Conservation (phyloP, 2,888 invertebrate species). For the Lamproptera curius region DNA sequence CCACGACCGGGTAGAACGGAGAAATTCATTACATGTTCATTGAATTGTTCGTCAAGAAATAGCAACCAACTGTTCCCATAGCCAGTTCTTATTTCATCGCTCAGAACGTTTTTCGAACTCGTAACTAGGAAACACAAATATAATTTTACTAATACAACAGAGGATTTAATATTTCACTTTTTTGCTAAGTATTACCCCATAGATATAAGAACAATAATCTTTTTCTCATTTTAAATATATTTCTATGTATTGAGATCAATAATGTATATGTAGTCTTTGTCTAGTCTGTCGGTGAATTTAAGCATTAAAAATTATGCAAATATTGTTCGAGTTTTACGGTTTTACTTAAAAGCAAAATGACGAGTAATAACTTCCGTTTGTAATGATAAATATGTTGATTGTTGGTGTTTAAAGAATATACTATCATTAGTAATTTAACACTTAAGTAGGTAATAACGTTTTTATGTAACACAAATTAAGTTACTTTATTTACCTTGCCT, state of each 20-base stretch:
- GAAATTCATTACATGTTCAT: conserved; percentile 54
- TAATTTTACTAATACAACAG: too few species aligned
- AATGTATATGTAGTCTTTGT: too few species aligned
- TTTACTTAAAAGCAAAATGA: conserved; percentile 14
- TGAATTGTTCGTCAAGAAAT: conserved; percentile 63
- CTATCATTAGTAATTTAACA: too few species aligned
- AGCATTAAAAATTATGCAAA: conserved; percentile 17
- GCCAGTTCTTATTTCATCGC: conserved; percentile 40
- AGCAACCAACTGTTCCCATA: conserved; percentile 69
- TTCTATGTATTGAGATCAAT: neutral
- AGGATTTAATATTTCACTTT: neutral
- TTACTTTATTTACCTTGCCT: too few species aligned
- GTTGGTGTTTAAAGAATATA: too few species aligned
- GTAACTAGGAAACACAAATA: conserved; percentile 3
- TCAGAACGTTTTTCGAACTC: conserved; percentile 3
- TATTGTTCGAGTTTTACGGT: conserved; percentile 5
- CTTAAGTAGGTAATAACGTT: too few species aligned
- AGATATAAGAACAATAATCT: neutral
- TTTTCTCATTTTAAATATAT: neutral
- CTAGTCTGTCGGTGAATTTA: neutral
- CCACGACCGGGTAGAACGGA: conserved; percentile 46
- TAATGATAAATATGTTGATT: conserved; percentile 1
- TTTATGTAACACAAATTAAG: too few species aligned
- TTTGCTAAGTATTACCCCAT: conserved; percentile 9
- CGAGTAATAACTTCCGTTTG: conserved; percentile 26